Percentiles rank a stretch among this genome's conserved stretches.
phyloP scores from a whole-genome alignment of 2,888 invertebrate species.

The Tortricodes alternella region DNA sequence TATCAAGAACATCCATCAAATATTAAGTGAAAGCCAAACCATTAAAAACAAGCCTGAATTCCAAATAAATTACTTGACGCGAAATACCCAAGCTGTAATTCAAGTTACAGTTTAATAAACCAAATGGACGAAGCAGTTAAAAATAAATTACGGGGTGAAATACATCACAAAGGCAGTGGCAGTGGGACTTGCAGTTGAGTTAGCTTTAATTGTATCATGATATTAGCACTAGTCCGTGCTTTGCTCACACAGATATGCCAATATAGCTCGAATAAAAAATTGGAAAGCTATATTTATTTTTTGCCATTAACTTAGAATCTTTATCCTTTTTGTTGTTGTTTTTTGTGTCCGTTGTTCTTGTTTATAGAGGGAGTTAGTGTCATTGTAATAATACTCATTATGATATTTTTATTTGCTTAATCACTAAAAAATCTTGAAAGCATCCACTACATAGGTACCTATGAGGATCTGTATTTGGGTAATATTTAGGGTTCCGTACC shows the following conservation, averaged over 20 bases:
- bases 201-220: conserved; percentile 45
- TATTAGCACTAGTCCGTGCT: conserved; percentile 37
- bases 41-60: too few relatives aligned
- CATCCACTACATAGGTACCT: too few relatives aligned
- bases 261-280: too few relatives aligned
- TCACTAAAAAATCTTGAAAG: too few relatives aligned
- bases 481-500: too few relatives aligned
- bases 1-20: too few relatives aligned
- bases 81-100: neutral
- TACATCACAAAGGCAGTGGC: conserved; percentile 13
- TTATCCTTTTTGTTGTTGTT: too few relatives aligned
- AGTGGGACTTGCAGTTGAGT: conserved; percentile 34
- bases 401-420: too few relatives aligned
- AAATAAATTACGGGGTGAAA: neutral
- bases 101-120: neutral
- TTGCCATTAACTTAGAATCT: neutral
- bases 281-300: neutral
- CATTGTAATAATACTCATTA: too few relatives aligned
- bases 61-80: neutral
- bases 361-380: too few relatives aligned
- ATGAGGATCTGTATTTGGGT: too few relatives aligned
- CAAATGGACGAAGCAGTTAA: neutral
- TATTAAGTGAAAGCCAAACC: neutral
- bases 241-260: conserved; percentile 15
- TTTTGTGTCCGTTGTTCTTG: too few relatives aligned